Evolutionary conservation across 2,113 vertebrate species (phyloP).

Genomic region (Macquaria australasica): DNA sequence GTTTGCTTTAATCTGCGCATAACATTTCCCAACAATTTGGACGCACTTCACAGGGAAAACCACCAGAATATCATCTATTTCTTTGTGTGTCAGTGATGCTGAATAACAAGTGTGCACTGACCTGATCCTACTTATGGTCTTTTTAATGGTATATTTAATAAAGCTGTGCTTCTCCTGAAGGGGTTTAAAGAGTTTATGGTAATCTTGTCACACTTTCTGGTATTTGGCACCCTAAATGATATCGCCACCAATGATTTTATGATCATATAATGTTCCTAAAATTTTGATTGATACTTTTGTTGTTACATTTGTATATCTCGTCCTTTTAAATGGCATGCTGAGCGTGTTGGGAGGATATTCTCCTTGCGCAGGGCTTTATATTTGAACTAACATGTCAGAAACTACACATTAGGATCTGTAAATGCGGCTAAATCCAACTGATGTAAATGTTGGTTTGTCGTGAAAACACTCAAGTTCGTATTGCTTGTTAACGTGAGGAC

Average conservation of each 20-base stretch:
- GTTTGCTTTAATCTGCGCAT: constrained; percentile 3
- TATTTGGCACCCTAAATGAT: neutral
- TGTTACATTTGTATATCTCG: neutral
- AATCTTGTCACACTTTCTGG: neutral
- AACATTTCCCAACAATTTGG: constrained; percentile 13
- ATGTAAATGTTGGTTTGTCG: neutral
- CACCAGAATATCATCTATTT: neutral
- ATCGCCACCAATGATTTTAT: neutral
- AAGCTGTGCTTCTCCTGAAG: neutral
- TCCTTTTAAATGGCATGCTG: neutral
- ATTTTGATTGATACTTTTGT: neutral
- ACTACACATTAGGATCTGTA: neutral
- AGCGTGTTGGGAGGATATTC: neutral
- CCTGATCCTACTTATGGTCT: neutral
- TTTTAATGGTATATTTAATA: neutral
- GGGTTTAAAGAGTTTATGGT: constrained; percentile 21
- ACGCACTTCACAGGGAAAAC: neutral
- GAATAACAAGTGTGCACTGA: constrained; percentile 14
- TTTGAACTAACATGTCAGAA: neutral
- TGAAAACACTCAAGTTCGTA: neutral
- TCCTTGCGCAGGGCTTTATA: constrained; percentile 12
- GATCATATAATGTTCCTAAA: neutral
- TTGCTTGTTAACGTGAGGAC: neutral
- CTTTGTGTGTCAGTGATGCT: neutral
- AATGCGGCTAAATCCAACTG: neutral